These are phyloP conservation scores for Aegotheles bennettii DNA, from an alignment of 2,113 vertebrate species.

Conservation along the genomic window DNA sequence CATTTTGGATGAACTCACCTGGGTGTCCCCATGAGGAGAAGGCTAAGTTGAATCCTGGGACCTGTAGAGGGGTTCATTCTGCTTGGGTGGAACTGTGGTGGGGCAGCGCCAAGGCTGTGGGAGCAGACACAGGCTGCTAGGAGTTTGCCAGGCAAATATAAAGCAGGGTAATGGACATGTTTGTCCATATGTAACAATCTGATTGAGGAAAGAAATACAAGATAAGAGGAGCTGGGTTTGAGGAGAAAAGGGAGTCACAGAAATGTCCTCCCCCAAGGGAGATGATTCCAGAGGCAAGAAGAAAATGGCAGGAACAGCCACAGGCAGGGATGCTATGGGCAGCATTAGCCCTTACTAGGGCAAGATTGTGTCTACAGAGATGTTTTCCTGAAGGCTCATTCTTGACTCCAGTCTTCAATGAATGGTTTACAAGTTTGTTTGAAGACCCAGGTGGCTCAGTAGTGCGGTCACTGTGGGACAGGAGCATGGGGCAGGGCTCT, in stretches of 20 bases:
- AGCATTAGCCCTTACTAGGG: background rate
- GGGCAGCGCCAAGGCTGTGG: background rate
- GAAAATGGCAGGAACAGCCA: background rate
- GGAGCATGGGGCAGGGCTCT: background rate
- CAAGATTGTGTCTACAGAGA: background rate
- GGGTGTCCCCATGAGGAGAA: background rate
- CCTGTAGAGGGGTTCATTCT: background rate
- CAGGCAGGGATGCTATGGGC: background rate
- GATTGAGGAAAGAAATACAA: background rate
- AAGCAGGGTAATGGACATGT: background rate
- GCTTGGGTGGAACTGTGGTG: background rate
- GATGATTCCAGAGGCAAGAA: background rate
- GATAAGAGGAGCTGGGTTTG: background rate
- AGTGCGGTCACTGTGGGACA: accelerated
- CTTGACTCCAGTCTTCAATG: background rate
- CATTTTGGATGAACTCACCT: background rate
- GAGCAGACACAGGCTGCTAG: background rate
- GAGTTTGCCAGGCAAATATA: background rate
- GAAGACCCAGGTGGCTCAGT: background rate
- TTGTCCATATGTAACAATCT: background rate
- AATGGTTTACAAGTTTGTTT: background rate
- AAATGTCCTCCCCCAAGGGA: background rate
- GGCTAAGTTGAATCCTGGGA: background rate
- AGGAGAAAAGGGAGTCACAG: background rate
- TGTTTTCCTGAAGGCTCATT: background rate